A percentile compares a stretch with the other conserved stretches of the same genome.
Evolutionary conservation across 2,113 vertebrate genomes (phyloP).

Genomic region (Thamnophis sirtalis): DNA sequence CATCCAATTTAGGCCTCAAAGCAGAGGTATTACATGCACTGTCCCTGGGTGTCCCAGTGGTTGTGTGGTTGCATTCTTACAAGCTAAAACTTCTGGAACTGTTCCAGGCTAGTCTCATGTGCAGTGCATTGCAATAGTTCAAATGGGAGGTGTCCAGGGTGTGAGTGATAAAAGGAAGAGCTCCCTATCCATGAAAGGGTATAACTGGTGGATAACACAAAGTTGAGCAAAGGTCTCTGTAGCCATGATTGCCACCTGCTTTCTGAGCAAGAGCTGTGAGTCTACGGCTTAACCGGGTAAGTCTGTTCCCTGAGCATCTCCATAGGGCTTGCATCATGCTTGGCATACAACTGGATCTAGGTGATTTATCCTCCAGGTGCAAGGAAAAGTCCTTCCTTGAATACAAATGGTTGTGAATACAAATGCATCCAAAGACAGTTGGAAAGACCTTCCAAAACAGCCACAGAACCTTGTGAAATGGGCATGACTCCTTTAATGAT

Average conservation of each 20-base stretch:
- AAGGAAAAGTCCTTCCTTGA: neutral
- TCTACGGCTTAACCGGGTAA: neutral
- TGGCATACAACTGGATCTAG: neutral
- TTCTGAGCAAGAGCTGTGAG: neutral
- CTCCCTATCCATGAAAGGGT: neutral
- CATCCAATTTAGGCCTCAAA: neutral
- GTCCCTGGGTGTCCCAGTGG: neutral
- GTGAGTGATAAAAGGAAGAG: neutral
- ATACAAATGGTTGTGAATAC: neutral
- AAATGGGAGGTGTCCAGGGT: neutral
- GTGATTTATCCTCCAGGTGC: neutral
- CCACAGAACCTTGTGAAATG: neutral
- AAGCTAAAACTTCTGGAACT: neutral
- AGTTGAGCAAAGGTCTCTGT: neutral
- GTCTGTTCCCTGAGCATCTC: neutral
- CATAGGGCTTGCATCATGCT: neutral
- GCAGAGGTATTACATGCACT: neutral
- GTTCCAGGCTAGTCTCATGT: neutral
- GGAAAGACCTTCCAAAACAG: neutral
- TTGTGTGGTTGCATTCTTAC: neutral
- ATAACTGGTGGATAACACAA: neutral
- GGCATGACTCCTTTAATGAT: neutral
- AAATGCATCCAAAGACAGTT: neutral
- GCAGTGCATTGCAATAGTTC: neutral
- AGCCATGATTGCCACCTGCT: neutral